A percentile compares a stretch with the other conserved stretches of the same genome.
These are phyloP conservation scores for Barbus barbus DNA, from an alignment of 2,113 vertebrate genomes.

Conservation along the genomic window DNA sequence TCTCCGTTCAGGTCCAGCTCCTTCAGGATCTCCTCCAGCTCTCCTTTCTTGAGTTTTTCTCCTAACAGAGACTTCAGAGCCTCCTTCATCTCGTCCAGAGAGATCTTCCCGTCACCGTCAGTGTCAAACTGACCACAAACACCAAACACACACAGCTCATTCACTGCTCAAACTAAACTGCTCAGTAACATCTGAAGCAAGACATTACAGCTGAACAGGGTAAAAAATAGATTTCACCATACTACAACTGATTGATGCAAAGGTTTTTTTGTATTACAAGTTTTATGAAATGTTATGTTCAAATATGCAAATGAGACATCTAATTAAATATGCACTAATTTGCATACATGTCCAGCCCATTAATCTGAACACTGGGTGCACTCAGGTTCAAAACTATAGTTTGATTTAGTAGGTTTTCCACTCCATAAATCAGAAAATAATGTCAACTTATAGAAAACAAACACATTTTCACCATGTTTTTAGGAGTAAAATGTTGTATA, in stretches of 20 bases:
- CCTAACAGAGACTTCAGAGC: conserved; percentile 82
- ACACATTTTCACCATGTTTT: too few relatives aligned
- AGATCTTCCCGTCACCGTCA: conserved; percentile 83
- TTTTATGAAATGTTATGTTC: neutral
- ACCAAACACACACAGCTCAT: neutral
- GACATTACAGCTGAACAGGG: neutral
- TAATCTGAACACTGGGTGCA: too few relatives aligned
- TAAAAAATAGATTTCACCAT: neutral
- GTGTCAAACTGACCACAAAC: conserved; percentile 75
- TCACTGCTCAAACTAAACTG: neutral
- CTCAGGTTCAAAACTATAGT: too few relatives aligned
- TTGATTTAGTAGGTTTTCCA: too few relatives aligned
- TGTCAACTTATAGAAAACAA: too few relatives aligned
- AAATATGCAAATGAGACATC: neutral
- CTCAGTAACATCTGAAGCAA: neutral
- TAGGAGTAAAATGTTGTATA: too few relatives aligned
- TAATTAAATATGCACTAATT: neutral
- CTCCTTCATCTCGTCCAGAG: conserved; percentile 79
- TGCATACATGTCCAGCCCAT: neutral
- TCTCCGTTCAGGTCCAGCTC: conserved; percentile 94
- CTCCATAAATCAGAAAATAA: too few relatives aligned
- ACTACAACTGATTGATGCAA: neutral
- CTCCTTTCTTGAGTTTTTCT: conserved; percentile 89
- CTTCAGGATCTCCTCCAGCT: conserved; percentile 92
- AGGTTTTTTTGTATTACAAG: too few relatives aligned